Conservation (phyloP, 2,113 vertebrate species). For the Clarias macrocephalus region DNA sequence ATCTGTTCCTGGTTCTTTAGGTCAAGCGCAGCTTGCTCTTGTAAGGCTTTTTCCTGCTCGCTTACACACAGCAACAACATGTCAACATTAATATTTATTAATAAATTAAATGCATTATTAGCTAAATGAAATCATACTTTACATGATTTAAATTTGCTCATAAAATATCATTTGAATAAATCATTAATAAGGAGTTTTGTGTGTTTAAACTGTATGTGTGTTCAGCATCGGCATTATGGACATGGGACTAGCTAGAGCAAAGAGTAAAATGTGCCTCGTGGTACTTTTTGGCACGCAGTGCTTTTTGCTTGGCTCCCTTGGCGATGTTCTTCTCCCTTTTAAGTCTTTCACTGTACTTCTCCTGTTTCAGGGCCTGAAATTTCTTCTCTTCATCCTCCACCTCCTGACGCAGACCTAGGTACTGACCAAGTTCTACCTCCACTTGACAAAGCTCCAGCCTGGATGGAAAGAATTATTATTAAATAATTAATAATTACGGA, state of each 20-base stretch:
- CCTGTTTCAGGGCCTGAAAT: slow-evolving; percentile 55
- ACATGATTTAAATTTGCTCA: background rate
- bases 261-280: background rate
- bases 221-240: background rate
- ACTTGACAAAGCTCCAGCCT: slow-evolving; percentile 77
- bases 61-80: slow-evolving; percentile 63
- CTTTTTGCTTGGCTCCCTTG: slow-evolving; percentile 61
- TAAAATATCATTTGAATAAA: background rate
- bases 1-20: slow-evolving; percentile 71
- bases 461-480: slow-evolving; percentile 47
- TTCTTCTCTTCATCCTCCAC: slow-evolving; percentile 64
- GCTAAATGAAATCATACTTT: too few species aligned
- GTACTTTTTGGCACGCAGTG: slow-evolving; percentile 53
- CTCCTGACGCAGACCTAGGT: slow-evolving; percentile 57
- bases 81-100: background rate
- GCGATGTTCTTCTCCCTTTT: slow-evolving; percentile 65
- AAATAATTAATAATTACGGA: too few species aligned
- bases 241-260: background rate
- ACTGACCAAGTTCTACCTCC: slow-evolving; percentile 73
- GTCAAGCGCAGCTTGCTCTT: slow-evolving; percentile 61
- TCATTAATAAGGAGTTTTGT: background rate
- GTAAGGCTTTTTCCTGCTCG: slow-evolving; percentile 58
- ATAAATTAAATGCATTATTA: background rate
- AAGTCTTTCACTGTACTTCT: slow-evolving; percentile 62
- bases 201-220: background rate